These are phyloP conservation scores for Nematopogon swammerdamellus DNA, from an alignment of 2,888 invertebrate genomes.

Conservation along the genomic window DNA sequence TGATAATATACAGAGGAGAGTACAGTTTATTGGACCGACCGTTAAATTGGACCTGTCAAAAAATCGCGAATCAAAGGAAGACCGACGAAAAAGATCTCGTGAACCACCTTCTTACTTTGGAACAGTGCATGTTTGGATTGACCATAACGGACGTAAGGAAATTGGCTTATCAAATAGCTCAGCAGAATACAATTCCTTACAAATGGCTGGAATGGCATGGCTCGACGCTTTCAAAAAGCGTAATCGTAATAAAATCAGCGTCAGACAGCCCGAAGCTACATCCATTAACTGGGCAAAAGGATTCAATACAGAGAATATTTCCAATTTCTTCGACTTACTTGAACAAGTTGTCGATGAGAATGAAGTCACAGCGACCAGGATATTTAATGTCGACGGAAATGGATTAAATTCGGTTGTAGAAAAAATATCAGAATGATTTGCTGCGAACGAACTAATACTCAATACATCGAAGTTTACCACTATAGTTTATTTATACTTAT, in stretches of 20 bases:
- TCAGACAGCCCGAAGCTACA: constrained; percentile 1
- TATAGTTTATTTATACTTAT: too few species aligned
- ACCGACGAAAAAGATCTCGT: not conserved
- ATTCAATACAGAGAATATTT: not conserved
- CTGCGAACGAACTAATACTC: too few species aligned
- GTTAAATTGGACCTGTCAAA: too few species aligned
- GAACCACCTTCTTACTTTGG: not conserved
- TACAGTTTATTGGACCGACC: too few species aligned
- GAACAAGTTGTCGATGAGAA: not conserved
- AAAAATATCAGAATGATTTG: too few species aligned
- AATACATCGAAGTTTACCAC: too few species aligned
- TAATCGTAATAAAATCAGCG: not conserved
- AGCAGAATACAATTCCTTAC: not conserved
- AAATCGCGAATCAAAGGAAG: not conserved
- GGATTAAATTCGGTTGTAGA: too few species aligned
- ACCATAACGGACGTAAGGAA: not conserved
- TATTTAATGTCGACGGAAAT: constrained; percentile 1
- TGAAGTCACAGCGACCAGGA: constrained; percentile 1
- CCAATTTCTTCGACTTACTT: not conserved
- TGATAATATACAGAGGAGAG: too few species aligned
- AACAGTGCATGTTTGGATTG: constrained; percentile 1
- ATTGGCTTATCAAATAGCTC: too few species aligned
- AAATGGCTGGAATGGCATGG: not conserved
- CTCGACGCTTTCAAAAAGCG: not conserved
- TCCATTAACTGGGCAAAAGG: not conserved